Percentiles rank a stretch among this genome's conserved stretches.
These are phyloP conservation scores for Margaritifera margaritifera DNA, from an alignment of 2,888 invertebrate species.

Conservation along the genomic window DNA sequence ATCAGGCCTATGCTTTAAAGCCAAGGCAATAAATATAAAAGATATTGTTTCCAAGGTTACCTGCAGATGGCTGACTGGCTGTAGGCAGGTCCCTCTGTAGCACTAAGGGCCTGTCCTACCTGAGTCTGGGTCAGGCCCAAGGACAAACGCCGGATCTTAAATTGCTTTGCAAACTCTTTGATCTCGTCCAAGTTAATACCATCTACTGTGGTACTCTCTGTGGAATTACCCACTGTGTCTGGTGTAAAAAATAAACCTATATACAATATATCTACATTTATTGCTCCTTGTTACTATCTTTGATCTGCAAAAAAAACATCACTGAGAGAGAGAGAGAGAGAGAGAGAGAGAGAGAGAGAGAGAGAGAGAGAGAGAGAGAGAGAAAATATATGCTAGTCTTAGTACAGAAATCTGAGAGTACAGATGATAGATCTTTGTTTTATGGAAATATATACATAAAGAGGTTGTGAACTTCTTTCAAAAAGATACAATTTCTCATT, in stretches of 20 bases:
- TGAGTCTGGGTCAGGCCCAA: constrained; percentile 97
- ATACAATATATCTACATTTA: too few relatives aligned
- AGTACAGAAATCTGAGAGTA: too few relatives aligned
- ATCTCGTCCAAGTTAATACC: constrained; percentile 98
- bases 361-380: background rate
- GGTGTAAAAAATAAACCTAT: constrained; percentile 14
- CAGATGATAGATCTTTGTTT: too few relatives aligned
- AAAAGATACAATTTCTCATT: too few relatives aligned
- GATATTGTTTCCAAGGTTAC: constrained; percentile 76
- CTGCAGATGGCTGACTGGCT: constrained; percentile 99
- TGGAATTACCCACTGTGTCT: constrained; percentile 86
- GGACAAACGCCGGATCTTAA: constrained; percentile 93
- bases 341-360: background rate
- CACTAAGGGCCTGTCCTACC: constrained; percentile 88
- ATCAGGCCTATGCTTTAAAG: background rate
- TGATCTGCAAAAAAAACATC: background rate
- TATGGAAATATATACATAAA: too few relatives aligned
- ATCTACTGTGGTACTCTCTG: constrained; percentile 94
- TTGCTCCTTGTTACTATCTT: too few relatives aligned
- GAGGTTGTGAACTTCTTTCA: too few relatives aligned
- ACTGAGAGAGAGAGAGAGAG: background rate
- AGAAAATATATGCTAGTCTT: too few relatives aligned
- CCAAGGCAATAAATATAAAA: background rate
- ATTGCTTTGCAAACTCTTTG: constrained; percentile 98
- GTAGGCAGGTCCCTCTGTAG: constrained; percentile 97